Evolutionary conservation across 2,113 vertebrate species (phyloP), one percentile per base, ranked within the genome.

Genomic region (Lamprologus sp.): DNA sequence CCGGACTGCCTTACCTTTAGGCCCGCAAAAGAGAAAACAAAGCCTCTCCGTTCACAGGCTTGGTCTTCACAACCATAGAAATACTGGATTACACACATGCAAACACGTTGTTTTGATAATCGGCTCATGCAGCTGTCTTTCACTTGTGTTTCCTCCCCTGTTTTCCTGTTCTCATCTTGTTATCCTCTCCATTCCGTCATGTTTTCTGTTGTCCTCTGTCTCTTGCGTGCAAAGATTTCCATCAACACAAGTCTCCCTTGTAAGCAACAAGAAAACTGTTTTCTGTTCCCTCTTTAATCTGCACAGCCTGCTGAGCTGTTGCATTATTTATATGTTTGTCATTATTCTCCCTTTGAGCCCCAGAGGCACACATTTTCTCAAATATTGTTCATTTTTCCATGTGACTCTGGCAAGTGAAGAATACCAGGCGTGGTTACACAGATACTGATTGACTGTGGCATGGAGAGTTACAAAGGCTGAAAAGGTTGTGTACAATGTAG

Each of bases 251-350:
- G 87, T 54, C 28, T 4, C 55, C 2, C 84, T 28, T 84, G 68
- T 79, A 54, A 83, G 79, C 86, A 87, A 42, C 28, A 4, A 45
- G 65, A 37, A 84, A 77, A 83, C 40, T 88, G 70, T 86, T 77
- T 87, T 88, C 63, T 81, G 51, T 89, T 87, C 45, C 56, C 47
- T 81, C 45, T 89, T 33, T 89, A 83, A 87, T 83, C 73, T 17
- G 55, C 70, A 55, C 79, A 70, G 70, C 70, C 42, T 0, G 26
- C 70, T 77, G 85, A 91, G 87, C 82, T 73, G 35, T 37, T 90
- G 83, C 75, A 84, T 93, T 83, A 90, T 89, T 92, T 85, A 90
- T 81, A 40, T 84, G 70, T 68, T 82, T 82, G 85, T 84, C 80
- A 86, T 86, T 70, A 82, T 86, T 83, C 37, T 55, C 79, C 19